Evolutionary conservation across 2,797 vertebrate genomes (phyloP).

Genomic region (Gobio occitaniae): DNA sequence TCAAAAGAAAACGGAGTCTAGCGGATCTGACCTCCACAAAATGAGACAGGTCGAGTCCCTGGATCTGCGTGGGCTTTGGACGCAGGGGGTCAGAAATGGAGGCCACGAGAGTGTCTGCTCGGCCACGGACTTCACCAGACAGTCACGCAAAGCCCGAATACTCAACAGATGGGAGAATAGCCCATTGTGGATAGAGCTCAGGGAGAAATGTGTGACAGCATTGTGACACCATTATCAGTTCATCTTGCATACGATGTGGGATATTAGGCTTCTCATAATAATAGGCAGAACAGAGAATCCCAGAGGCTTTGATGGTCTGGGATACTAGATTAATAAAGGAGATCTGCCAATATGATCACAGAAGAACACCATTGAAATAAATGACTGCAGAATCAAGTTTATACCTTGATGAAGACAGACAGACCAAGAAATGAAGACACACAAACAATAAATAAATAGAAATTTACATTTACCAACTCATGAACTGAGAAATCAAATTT

Average conservation of each 20-base stretch:
- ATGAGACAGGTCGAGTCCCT: conserved; percentile 59
- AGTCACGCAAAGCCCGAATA: conserved; percentile 65
- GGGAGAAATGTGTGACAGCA: conserved; percentile 66
- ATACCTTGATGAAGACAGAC: neutral
- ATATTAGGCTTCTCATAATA: conserved; percentile 72
- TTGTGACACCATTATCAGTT: conserved; percentile 76
- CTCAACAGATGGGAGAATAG: conserved; percentile 66
- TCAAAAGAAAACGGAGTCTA: conserved; percentile 35
- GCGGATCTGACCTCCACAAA: conserved; percentile 56
- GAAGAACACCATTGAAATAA: neutral
- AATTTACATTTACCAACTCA: neutral
- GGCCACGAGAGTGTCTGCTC: conserved; percentile 46
- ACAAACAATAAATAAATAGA: neutral
- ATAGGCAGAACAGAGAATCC: conserved; percentile 69
- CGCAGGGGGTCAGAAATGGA: conserved; percentile 57
- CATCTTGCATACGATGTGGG: conserved; percentile 72
- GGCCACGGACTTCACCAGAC: conserved; percentile 61
- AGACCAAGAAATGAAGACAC: neutral
- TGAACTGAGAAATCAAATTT: too few relatives aligned
- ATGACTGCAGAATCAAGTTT: neutral
- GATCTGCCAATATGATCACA: conserved; percentile 53
- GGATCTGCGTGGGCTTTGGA: conserved; percentile 63
- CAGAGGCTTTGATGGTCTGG: conserved; percentile 55
- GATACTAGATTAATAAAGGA: conserved; percentile 35
- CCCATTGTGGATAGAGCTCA: conserved; percentile 71